phyloP scores from a whole-genome alignment of 2,113 vertebrate genomes.

The Chunga burmeisteri region DNA sequence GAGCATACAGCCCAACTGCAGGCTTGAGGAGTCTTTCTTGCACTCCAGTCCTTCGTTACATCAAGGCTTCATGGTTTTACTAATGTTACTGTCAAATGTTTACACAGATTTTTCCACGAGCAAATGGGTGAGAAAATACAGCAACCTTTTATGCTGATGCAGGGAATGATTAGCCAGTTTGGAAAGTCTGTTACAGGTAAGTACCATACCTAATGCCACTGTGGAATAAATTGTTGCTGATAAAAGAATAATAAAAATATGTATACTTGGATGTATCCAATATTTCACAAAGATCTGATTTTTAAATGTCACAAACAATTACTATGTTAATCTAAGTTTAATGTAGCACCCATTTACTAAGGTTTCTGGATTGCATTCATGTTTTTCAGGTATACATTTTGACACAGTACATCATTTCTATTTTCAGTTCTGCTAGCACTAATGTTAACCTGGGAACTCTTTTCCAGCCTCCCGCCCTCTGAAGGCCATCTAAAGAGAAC shows the following conservation, averaged over 20 bases:
- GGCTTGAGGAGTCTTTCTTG: fast-evolving
- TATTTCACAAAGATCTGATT: background rate
- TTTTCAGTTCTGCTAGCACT: background rate
- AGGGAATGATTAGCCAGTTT: background rate
- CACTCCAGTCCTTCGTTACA: background rate
- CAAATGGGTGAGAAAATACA: background rate
- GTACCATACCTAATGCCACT: background rate
- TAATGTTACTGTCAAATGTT: background rate
- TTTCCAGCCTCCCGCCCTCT: background rate
- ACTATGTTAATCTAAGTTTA: background rate
- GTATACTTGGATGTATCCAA: background rate
- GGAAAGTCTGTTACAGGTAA: background rate
- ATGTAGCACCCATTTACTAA: background rate
- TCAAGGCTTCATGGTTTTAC: background rate
- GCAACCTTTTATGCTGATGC: background rate
- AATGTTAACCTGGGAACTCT: background rate
- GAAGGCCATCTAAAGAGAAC: background rate
- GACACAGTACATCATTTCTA: background rate
- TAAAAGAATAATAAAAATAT: background rate
- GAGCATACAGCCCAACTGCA: background rate
- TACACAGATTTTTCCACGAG: background rate
- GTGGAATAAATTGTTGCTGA: background rate
- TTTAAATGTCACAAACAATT: background rate
- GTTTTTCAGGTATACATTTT: background rate
- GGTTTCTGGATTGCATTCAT: background rate